Conservation (phyloP, 2,888 invertebrate species). For the Agrotis puta region DNA sequence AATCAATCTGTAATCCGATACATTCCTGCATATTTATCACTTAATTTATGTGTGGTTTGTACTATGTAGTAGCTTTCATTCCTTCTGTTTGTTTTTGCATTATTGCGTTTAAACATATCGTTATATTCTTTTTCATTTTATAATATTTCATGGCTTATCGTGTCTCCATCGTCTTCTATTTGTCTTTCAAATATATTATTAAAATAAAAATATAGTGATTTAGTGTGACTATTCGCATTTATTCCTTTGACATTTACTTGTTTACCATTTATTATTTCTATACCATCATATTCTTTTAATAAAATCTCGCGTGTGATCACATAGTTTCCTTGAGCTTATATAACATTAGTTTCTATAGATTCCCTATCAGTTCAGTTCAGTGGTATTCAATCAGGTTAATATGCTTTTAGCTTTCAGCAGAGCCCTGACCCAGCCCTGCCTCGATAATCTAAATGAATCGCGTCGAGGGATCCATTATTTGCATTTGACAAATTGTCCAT, state of each 20-base stretch:
- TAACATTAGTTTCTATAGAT: slow-evolving; percentile 1
- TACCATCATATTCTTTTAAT: slow-evolving; percentile 9
- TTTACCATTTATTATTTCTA: slow-evolving; percentile 14
- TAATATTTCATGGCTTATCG: slow-evolving; percentile 1
- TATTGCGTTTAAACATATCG: slow-evolving; percentile 3
- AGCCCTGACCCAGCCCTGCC: slow-evolving; percentile 57
- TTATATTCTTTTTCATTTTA: neutral
- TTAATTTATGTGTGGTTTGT: slow-evolving; percentile 34
- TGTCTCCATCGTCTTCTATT: neutral
- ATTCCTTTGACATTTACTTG: slow-evolving; percentile 18
- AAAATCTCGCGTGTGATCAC: slow-evolving; percentile 22
- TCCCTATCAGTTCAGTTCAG: slow-evolving; percentile 29
- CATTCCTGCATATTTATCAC: slow-evolving; percentile 45
- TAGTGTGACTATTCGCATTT: neutral
- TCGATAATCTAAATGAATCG: slow-evolving; percentile 58
- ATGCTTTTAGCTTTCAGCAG: slow-evolving; percentile 52
- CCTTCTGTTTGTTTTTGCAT: slow-evolving; percentile 6
- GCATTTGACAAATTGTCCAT: slow-evolving; percentile 56
- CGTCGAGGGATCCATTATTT: slow-evolving; percentile 59
- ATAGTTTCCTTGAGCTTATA: slow-evolving; percentile 10
- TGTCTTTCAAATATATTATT: slow-evolving; percentile 13
- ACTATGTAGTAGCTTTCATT: slow-evolving; percentile 22
- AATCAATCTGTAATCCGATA: slow-evolving; percentile 37
- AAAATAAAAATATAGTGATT: neutral
- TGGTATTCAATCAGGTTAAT: slow-evolving; percentile 45